Conservation (phyloP, 2,113 vertebrate species). For the Semnornis frantzii region DNA sequence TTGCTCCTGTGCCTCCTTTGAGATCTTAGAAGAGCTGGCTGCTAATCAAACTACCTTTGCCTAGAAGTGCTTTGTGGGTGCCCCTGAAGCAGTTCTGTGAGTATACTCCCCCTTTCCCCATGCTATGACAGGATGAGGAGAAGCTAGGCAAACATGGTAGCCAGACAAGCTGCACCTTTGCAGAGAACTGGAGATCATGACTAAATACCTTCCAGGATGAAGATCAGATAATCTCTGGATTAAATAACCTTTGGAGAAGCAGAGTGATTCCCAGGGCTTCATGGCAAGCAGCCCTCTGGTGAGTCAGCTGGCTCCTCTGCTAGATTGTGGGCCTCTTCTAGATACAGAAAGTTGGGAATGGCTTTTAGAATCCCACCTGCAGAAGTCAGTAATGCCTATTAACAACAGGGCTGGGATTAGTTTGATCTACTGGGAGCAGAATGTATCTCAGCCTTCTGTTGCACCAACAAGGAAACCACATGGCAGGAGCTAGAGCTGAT, state of each 20-base stretch:
- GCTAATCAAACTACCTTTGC: background rate
- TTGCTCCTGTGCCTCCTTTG: background rate
- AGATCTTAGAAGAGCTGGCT: background rate
- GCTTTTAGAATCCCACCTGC: background rate
- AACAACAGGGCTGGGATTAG: background rate
- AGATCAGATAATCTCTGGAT: background rate
- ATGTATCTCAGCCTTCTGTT: background rate
- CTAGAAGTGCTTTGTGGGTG: background rate
- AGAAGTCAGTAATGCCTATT: background rate
- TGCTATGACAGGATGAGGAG: background rate
- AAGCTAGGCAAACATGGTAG: background rate
- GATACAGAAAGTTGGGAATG: background rate
- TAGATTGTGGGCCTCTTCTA: background rate
- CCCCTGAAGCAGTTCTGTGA: background rate
- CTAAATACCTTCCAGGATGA: background rate
- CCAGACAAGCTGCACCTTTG: background rate
- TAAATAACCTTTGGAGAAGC: background rate
- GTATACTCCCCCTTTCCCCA: background rate
- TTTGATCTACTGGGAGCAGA: background rate
- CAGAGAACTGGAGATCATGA: background rate
- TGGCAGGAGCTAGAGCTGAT: background rate
- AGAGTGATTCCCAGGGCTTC: background rate
- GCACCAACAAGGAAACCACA: background rate
- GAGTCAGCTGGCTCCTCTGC: background rate
- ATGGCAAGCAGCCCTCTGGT: background rate